Evolutionary conservation across 2,797 vertebrate species (phyloP).

Genomic region (Falco peregrinus): DNA sequence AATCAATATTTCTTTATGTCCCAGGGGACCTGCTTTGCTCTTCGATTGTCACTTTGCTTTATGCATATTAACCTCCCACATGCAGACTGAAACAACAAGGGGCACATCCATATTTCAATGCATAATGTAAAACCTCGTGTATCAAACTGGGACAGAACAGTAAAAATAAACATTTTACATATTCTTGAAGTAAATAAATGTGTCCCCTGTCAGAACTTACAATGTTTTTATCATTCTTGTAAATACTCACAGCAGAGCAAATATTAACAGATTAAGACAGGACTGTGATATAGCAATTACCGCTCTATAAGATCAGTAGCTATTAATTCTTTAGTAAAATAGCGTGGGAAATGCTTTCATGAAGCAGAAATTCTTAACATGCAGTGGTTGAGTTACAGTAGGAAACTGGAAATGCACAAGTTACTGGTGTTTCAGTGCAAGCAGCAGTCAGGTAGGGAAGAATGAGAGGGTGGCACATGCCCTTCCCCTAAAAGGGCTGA

Average conservation of each 20-base stretch:
- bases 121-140: background rate
- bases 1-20: background rate
- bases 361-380: background rate
- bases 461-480: background rate
- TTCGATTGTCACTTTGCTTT: background rate
- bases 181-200: slow-evolving; percentile 10
- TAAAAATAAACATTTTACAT: slow-evolving; percentile 10
- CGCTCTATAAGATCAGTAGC: background rate
- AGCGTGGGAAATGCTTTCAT: background rate
- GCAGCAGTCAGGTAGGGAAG: background rate
- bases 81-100: background rate
- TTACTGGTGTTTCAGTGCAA: background rate
- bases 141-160: background rate
- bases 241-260: background rate
- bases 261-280: background rate
- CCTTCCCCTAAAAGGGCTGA: background rate
- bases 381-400: background rate
- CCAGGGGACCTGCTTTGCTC: background rate
- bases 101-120: background rate
- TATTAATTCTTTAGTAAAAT: background rate
- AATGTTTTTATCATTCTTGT: background rate
- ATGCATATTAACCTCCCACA: background rate
- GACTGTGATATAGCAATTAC: background rate
- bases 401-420: background rate
- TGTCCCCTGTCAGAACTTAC: background rate